These are phyloP conservation scores for Triops longicaudatus DNA, from an alignment of 1,140 invertebrate genomes.

Conservation along the genomic window DNA sequence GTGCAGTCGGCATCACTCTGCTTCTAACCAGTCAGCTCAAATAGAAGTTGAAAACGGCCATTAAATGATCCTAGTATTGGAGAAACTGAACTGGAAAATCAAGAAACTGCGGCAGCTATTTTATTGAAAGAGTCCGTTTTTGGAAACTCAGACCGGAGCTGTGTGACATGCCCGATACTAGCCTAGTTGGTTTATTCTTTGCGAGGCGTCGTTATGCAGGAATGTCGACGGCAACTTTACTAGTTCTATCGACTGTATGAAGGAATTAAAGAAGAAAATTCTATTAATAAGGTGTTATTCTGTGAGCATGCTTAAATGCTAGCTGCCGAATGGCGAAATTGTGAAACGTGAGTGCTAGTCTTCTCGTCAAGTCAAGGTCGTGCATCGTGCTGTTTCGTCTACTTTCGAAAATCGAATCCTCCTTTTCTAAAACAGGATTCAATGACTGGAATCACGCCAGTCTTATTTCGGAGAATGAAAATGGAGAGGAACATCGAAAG, in stretches of 20 bases:
- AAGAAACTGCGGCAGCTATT: neutral
- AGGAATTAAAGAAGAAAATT: neutral
- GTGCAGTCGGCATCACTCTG: neutral
- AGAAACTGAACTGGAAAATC: neutral
- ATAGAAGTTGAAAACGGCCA: neutral
- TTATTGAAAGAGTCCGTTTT: neutral
- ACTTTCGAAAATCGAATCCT: constrained; percentile 31
- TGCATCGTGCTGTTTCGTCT: constrained; percentile 34
- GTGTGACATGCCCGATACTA: neutral
- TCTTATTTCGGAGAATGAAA: constrained; percentile 33
- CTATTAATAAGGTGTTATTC: neutral
- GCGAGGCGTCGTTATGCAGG: neutral
- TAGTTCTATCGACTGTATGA: neutral
- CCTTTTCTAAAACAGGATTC: constrained; percentile 31
- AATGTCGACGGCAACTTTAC: neutral
- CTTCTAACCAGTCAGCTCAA: neutral
- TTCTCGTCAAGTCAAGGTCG: constrained; percentile 34
- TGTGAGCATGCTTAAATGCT: constrained; percentile 29
- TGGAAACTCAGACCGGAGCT: neutral
- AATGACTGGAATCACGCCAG: constrained; percentile 35
- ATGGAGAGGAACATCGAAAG: constrained; percentile 30
- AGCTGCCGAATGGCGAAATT: constrained; percentile 34
- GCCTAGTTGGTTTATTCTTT: neutral
- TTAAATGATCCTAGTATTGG: neutral
- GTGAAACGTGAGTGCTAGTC: constrained; percentile 31